Evolutionary conservation across 2,888 invertebrate genomes (phyloP).

Genomic region (Zeuzera pyrina): DNA sequence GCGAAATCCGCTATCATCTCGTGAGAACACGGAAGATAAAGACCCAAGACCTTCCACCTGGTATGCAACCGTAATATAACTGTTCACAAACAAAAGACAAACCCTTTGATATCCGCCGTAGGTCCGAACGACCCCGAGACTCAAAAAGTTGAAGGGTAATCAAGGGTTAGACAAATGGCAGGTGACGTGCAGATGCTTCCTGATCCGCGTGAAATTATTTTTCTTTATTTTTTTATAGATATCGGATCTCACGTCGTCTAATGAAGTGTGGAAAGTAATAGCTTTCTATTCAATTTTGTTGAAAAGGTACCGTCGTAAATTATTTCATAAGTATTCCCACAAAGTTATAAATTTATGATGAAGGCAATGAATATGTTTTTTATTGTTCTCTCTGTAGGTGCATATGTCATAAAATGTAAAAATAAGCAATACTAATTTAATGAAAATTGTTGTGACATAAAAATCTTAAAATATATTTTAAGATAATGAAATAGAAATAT

Average conservation of each 20-base stretch:
- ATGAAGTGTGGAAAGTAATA: constrained; percentile 66
- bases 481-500: no score
- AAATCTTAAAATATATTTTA: no score
- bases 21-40: constrained; percentile 59
- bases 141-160: constrained; percentile 39
- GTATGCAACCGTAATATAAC: constrained; percentile 54
- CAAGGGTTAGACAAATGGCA: constrained; percentile 50
- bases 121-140: constrained; percentile 39
- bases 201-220: constrained; percentile 68
- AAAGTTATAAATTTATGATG: background rate
- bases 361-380: no score
- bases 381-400: no score
- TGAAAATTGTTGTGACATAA: no score
- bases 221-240: constrained; percentile 32
- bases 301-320: constrained; percentile 19
- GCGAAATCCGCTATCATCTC: constrained; percentile 42
- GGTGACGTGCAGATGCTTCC: constrained; percentile 65
- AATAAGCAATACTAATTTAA: no score
- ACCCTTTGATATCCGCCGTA: constrained; percentile 53
- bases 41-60: constrained; percentile 43
- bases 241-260: constrained; percentile 16
- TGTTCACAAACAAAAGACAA: constrained; percentile 48
- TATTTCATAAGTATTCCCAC: constrained; percentile 11
- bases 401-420: no score
- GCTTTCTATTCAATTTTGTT: constrained; percentile 30